phyloP scores from a whole-genome alignment of 2,113 vertebrate species.

The Isichthys henryi region DNA sequence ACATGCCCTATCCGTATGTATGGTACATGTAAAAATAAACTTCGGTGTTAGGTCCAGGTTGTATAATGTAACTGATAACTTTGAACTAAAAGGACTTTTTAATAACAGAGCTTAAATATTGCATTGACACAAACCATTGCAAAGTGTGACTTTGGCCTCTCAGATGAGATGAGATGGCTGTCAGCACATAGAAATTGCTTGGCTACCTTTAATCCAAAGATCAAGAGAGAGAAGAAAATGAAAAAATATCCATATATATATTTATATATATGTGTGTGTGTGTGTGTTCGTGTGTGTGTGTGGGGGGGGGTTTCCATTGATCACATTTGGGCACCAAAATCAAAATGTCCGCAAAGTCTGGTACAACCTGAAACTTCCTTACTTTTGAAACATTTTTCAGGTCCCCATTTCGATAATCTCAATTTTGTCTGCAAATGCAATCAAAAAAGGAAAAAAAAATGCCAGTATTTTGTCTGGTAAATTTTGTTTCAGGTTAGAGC shows the following conservation, averaged over 20 bases:
- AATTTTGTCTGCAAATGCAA: too few relatives aligned
- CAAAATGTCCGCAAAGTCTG: too few relatives aligned
- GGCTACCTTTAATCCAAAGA: conserved; percentile 20
- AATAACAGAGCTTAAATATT: neutral
- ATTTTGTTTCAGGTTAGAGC: too few relatives aligned
- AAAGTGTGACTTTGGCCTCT: conserved; percentile 16
- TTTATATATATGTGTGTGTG: too few relatives aligned
- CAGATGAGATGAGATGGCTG: conserved; percentile 16
- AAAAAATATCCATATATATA: conserved; percentile 4
- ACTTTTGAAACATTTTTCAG: too few relatives aligned
- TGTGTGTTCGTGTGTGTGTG: too few relatives aligned
- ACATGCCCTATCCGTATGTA: neutral
- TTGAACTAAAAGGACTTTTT: neutral
- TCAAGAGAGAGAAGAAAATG: conserved; percentile 14
- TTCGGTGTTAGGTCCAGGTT: neutral
- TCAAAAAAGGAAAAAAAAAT: too few relatives aligned
- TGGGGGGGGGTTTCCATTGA: too few relatives aligned
- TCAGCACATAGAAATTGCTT: conserved; percentile 22
- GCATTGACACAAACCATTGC: conserved; percentile 3
- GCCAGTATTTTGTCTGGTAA: too few relatives aligned
- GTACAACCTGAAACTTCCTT: too few relatives aligned
- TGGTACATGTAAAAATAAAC: neutral
- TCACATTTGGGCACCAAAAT: too few relatives aligned
- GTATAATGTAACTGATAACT: neutral
- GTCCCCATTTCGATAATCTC: too few relatives aligned